Conservation (phyloP, 2,113 vertebrate genomes). For the Rutilus rutilus region DNA sequence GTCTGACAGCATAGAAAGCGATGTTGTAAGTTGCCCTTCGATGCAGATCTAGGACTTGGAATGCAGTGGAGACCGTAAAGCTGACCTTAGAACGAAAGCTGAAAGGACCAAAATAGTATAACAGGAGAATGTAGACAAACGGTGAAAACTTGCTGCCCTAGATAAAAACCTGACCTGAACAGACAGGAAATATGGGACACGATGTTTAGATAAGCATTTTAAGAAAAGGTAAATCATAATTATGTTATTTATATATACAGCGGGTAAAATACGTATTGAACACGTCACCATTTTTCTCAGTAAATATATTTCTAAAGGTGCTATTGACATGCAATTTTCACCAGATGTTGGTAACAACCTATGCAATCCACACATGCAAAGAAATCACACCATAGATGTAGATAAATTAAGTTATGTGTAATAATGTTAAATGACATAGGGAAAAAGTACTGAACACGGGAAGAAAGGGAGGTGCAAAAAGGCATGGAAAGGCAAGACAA, state of each 20-base stretch:
- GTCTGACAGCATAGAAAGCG: background rate
- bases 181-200: background rate
- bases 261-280: no score
- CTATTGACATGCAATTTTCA: no score
- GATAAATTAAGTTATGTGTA: no score
- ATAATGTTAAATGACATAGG: no score
- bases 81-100: conserved; percentile 4
- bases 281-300: no score
- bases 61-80: background rate
- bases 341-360: no score
- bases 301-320: no score
- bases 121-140: background rate
- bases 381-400: no score
- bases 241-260: background rate
- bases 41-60: conserved; percentile 15
- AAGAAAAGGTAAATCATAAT: background rate
- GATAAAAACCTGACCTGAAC: background rate
- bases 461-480: no score
- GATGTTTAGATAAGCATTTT: background rate
- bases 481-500: no score
- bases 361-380: no score
- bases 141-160: background rate
- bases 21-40: background rate
- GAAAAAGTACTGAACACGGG: no score
- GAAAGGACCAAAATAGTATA: background rate